phyloP scores from a whole-genome alignment of 2,113 vertebrate genomes.

The Protobothrops mucrosquamatus region DNA sequence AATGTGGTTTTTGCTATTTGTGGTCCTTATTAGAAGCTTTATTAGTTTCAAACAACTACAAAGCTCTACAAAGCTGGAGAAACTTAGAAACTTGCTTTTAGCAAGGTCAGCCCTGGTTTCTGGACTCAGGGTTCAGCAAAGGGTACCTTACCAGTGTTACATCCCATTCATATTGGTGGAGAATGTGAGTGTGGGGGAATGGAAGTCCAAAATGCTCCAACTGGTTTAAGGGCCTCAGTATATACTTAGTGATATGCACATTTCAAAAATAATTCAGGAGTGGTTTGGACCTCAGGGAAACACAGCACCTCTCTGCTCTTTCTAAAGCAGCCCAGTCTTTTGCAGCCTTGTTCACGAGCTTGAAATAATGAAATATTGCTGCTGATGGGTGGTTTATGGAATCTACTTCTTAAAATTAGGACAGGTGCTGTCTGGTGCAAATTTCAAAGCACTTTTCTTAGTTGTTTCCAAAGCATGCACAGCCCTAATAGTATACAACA shows the following conservation, averaged over 20 bases:
- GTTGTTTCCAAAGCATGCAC: no score
- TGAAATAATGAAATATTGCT: neutral
- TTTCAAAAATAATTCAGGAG: neutral
- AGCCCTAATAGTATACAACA: no score
- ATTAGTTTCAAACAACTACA: neutral
- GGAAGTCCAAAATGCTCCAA: neutral
- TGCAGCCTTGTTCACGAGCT: neutral
- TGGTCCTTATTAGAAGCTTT: neutral
- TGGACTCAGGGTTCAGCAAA: neutral
- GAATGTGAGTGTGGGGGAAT: neutral
- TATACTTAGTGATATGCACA: neutral
- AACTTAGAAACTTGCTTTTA: neutral
- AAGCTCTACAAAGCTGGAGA: neutral
- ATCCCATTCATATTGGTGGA: neutral
- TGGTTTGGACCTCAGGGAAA: neutral
- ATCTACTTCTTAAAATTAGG: neutral
- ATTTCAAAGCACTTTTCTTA: neutral
- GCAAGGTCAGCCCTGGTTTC: neutral
- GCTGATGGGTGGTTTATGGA: neutral
- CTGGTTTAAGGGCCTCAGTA: neutral
- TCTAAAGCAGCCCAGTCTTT: neutral
- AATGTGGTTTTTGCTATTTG: neutral
- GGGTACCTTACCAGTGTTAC: neutral
- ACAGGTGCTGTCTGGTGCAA: neutral
- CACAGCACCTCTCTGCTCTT: neutral